Conservation (phyloP, 2,113 vertebrate species). For the Nothobranchius kuhntae region DNA sequence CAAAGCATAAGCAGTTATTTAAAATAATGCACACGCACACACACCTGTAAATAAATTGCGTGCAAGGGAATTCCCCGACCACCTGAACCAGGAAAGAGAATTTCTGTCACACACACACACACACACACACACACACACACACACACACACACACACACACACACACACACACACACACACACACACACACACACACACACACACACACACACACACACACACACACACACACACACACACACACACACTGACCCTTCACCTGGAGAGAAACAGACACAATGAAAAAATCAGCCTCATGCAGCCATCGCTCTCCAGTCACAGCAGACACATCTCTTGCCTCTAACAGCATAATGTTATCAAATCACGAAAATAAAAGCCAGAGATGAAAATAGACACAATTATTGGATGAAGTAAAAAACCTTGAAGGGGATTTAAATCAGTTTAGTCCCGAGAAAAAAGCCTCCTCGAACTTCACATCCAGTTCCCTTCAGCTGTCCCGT, state of each 20-base stretch:
- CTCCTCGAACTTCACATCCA: conserved; percentile 9
- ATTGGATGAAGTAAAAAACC: conserved; percentile 42
- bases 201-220: no score
- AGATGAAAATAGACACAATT: background rate
- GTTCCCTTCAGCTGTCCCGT: conserved; percentile 11
- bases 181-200: no score
- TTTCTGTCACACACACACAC: no score
- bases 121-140: no score
- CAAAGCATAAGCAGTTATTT: conserved; percentile 1
- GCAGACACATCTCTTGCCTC: background rate
- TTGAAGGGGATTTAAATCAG: background rate
- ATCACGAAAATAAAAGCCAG: conserved; percentile 41
- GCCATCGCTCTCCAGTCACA: conserved; percentile 1
- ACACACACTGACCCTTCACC: background rate
- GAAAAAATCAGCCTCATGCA: background rate
- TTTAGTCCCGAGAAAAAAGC: conserved; percentile 28
- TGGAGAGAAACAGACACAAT: background rate
- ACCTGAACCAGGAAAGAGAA: no score
- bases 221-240: no score
- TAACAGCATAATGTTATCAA: background rate
- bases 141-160: no score
- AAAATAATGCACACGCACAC: background rate
- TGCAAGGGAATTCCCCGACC: no score
- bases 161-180: no score
- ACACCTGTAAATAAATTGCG: no score